These are phyloP conservation scores for Scaptomyza graminum DNA, from an alignment of 1,140 invertebrate species.

Conservation along the genomic window DNA sequence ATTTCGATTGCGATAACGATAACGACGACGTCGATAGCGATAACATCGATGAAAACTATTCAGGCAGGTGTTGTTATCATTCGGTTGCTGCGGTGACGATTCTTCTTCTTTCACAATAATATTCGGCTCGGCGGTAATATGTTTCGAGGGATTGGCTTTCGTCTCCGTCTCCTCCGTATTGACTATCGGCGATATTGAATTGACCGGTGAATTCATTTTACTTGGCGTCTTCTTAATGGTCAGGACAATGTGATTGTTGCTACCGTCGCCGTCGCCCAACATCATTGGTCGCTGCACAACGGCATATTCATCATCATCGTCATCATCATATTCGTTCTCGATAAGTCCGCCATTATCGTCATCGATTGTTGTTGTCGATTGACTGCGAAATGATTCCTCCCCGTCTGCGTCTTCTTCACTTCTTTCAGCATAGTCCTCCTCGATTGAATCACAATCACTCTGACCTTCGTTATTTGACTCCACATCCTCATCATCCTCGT, in stretches of 20 bases:
- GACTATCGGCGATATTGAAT: slow-evolving; percentile 47
- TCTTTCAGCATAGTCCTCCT: too few species aligned
- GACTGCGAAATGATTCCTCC: slow-evolving; percentile 14
- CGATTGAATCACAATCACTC: not conserved
- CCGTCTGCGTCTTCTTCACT: slow-evolving; percentile 17
- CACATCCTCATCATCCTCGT: not conserved
- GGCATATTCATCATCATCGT: slow-evolving; percentile 56
- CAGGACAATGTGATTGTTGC: slow-evolving; percentile 70
- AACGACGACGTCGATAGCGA: not conserved
- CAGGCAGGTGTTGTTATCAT: slow-evolving; percentile 10
- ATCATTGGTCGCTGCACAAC: slow-evolving; percentile 50
- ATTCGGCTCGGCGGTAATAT: too few species aligned
- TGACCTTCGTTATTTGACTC: not conserved
- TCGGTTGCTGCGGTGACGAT: too few species aligned
- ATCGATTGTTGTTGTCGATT: slow-evolving; percentile 25
- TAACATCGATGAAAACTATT: slow-evolving; percentile 9
- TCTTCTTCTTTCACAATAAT: too few species aligned
- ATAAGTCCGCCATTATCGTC: slow-evolving; percentile 29
- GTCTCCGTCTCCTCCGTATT: not conserved
- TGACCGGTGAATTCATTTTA: slow-evolving; percentile 71
- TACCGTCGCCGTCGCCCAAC: not conserved
- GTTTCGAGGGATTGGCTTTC: too few species aligned
- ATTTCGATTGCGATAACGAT: not conserved
- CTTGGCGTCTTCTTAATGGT: slow-evolving; percentile 80
- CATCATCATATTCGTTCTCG: slow-evolving; percentile 31